Conservation (phyloP, 2,797 vertebrate species). For the Ctenopoma kingsleyae region DNA sequence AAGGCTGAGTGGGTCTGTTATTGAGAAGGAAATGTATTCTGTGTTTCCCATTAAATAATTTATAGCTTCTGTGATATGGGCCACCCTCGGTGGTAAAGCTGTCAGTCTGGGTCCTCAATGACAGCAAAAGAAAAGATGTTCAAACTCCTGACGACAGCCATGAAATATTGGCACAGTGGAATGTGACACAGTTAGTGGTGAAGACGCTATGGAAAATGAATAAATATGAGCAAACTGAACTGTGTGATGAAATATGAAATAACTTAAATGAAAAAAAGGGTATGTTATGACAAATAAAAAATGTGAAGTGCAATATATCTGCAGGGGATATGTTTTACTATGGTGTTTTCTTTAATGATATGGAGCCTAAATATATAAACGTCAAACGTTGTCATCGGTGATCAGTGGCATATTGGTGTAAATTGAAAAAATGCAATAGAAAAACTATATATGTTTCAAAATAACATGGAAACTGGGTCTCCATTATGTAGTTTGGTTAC, state of each 20-base stretch:
- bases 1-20: constrained; percentile 26
- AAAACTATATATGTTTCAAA: too few relatives aligned
- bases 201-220: background rate
- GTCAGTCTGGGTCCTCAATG: constrained; percentile 42
- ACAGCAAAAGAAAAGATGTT: constrained; percentile 23
- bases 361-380: background rate
- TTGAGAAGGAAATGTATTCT: constrained; percentile 42
- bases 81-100: constrained; percentile 39
- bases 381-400: too few relatives aligned
- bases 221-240: constrained; percentile 4
- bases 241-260: background rate
- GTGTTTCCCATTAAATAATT: constrained; percentile 53
- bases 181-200: background rate
- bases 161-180: constrained; percentile 20
- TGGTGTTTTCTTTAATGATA: background rate
- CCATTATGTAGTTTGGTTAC: background rate
- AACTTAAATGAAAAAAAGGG: background rate
- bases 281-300: background rate
- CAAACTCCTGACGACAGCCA: constrained; percentile 1
- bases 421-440: too few relatives aligned
- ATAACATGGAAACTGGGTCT: too few relatives aligned
- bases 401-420: too few relatives aligned
- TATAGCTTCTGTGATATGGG: constrained; percentile 37
- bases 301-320: background rate
- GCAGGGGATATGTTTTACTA: background rate